Evolutionary conservation across 2,113 vertebrate species (phyloP).

Genomic region (Sapayoa aenigma): DNA sequence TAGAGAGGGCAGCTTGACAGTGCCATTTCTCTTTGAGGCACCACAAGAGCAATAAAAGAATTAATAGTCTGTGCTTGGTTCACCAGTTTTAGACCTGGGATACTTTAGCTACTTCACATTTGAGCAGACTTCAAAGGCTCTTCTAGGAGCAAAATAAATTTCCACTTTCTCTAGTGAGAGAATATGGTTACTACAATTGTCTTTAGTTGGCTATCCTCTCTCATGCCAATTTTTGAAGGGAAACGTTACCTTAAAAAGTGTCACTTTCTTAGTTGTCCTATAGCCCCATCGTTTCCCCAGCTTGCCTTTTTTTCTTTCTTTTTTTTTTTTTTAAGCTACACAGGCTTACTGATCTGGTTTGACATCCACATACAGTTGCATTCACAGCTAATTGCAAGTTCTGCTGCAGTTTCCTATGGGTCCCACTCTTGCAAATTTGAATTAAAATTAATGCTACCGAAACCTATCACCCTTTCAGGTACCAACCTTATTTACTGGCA

Average conservation of each 20-base stretch:
- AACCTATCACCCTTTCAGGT: background rate
- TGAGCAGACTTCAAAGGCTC: background rate
- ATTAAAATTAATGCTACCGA: background rate
- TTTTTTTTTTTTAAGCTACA: background rate
- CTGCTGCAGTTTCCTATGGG: background rate
- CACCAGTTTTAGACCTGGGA: background rate
- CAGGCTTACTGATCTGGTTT: background rate
- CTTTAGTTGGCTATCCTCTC: background rate
- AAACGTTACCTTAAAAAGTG: background rate
- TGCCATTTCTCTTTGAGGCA: background rate
- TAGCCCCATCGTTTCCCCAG: background rate
- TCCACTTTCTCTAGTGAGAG: background rate
- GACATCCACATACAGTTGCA: background rate
- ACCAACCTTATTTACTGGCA: conserved; percentile 35
- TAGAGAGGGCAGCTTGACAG: background rate
- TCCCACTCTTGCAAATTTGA: background rate
- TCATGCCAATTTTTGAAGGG: background rate
- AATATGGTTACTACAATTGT: background rate
- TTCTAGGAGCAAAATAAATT: background rate
- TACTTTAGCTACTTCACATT: background rate
- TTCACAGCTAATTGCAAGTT: background rate
- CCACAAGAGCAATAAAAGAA: background rate
- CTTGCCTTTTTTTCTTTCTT: background rate
- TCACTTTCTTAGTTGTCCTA: background rate
- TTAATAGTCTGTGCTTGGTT: background rate